A percentile compares a stretch with the other conserved stretches of the same genome.
These are phyloP conservation scores for Priocnemis perturbator DNA, from an alignment of 2,888 invertebrate genomes.

Conservation along the genomic window DNA sequence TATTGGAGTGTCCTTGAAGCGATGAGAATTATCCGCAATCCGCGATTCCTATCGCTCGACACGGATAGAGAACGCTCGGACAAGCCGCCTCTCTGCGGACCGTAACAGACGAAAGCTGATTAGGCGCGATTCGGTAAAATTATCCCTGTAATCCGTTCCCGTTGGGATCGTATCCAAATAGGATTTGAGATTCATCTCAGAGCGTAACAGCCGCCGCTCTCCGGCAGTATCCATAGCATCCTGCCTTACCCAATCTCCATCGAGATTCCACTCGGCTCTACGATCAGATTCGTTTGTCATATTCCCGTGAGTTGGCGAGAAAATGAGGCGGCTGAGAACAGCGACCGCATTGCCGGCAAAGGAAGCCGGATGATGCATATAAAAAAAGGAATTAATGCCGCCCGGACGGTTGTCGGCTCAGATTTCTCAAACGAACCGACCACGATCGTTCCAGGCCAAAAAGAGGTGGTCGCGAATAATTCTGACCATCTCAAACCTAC, in stretches of 20 bases:
- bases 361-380: slow-evolving; percentile 19
- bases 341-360: background rate
- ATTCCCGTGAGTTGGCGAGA: slow-evolving; percentile 30
- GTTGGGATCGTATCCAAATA: slow-evolving; percentile 47
- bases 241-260: slow-evolving; percentile 33
- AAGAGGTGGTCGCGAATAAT: background rate
- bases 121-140: slow-evolving; percentile 54
- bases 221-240: background rate
- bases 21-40: slow-evolving; percentile 29
- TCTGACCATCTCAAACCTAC: too few relatives aligned
- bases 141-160: slow-evolving; percentile 52
- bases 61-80: slow-evolving; percentile 20
- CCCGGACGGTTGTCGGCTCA: slow-evolving; percentile 6
- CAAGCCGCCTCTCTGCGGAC: slow-evolving; percentile 21
- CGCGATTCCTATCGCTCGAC: background rate
- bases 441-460: too few relatives aligned
- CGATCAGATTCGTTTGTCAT: slow-evolving; percentile 43
- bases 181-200: slow-evolving; percentile 36
- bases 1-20: slow-evolving; percentile 26
- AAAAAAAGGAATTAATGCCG: slow-evolving; percentile 46
- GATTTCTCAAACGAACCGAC: slow-evolving; percentile 13
- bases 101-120: slow-evolving; percentile 52
- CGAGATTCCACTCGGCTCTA: slow-evolving; percentile 29
- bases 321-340: slow-evolving; percentile 28
- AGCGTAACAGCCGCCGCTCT: slow-evolving; percentile 5